phyloP scores from a whole-genome alignment of 2,888 invertebrate species.

The Cheilosia urbana region DNA sequence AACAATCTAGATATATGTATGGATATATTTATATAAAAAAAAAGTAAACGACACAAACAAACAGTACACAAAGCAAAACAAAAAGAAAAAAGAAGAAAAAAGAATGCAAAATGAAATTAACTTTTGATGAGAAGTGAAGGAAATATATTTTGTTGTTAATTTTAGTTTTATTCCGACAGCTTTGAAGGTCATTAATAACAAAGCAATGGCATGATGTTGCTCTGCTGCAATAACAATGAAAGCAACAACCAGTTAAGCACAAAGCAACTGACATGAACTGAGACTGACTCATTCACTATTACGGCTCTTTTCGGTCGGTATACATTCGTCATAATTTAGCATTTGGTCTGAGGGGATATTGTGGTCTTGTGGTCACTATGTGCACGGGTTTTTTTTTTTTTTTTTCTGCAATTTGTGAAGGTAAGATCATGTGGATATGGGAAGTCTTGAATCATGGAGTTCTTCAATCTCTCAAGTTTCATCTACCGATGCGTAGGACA shows the following conservation, averaged over 20 bases:
- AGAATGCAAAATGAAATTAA: conserved; percentile 22
- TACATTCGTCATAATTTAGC: conserved; percentile 37
- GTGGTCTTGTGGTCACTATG: conserved; percentile 30
- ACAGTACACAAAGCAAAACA: conserved; percentile 30
- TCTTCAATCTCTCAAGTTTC: no score
- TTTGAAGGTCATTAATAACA: conserved; percentile 57
- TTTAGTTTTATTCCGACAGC: conserved; percentile 19
- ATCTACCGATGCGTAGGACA: no score
- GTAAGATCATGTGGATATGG: conserved; percentile 16
- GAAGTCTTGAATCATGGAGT: conserved; percentile 15
- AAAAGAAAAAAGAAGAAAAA: no score
- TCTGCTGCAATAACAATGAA: conserved; percentile 40
- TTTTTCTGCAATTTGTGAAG: conserved; percentile 12
- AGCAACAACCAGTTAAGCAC: conserved; percentile 58
- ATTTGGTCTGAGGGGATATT: conserved; percentile 27
- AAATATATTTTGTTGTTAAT: conserved; percentile 16
- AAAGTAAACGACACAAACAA: conserved; percentile 22
- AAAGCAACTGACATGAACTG: conserved; percentile 42
- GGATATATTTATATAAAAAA: conserved; percentile 26
- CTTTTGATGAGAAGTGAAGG: conserved; percentile 6
- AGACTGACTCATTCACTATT: conserved; percentile 53
- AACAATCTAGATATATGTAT: conserved; percentile 65
- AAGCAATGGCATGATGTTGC: conserved; percentile 33
- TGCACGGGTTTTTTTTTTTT: neutral
- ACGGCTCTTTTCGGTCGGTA: conserved; percentile 30